Conservation (phyloP, 1,140 invertebrate species). For the Drosophila subobscura region DNA sequence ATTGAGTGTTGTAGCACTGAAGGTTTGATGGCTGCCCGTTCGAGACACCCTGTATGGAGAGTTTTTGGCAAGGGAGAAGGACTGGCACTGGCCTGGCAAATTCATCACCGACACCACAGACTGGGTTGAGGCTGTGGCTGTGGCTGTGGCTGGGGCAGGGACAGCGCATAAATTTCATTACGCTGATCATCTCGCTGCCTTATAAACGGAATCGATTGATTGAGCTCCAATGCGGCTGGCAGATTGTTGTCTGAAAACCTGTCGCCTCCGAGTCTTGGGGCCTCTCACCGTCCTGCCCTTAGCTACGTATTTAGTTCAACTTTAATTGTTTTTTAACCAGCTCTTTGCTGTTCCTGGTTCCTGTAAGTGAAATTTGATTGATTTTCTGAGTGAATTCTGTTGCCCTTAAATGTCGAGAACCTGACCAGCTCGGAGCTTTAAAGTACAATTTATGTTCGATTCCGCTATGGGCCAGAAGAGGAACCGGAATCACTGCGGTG, state of each 20-base stretch:
- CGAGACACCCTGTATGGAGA: slow-evolving; percentile 58
- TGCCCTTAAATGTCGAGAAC: slow-evolving; percentile 1
- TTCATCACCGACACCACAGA: slow-evolving; percentile 52
- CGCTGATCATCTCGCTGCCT: slow-evolving; percentile 64
- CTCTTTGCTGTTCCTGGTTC: slow-evolving; percentile 19
- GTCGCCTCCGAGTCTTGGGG: slow-evolving; percentile 27
- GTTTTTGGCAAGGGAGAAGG: slow-evolving; percentile 20
- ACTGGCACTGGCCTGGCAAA: slow-evolving; percentile 7
- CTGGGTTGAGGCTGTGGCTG: slow-evolving; percentile 7
- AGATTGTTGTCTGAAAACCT: slow-evolving; percentile 52
- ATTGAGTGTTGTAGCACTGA: slow-evolving; percentile 29
- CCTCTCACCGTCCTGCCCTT: background rate
- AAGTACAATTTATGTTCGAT: slow-evolving; percentile 25
- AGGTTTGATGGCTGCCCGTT: slow-evolving; percentile 10
- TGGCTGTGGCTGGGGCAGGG: background rate
- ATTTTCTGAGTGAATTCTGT: slow-evolving; percentile 46
- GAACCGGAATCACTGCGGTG: slow-evolving; percentile 24
- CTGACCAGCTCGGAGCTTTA: background rate
- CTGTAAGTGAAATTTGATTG: slow-evolving; percentile 77
- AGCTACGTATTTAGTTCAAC: slow-evolving; percentile 69
- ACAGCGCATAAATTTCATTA: slow-evolving; percentile 75
- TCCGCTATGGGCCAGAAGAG: background rate
- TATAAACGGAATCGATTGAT: slow-evolving; percentile 59
- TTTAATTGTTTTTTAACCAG: slow-evolving; percentile 81
- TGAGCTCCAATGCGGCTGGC: slow-evolving; percentile 22